Base-by-base conservation (phyloP, 1,140 invertebrate species). In the Microplitis mediator region DNA sequence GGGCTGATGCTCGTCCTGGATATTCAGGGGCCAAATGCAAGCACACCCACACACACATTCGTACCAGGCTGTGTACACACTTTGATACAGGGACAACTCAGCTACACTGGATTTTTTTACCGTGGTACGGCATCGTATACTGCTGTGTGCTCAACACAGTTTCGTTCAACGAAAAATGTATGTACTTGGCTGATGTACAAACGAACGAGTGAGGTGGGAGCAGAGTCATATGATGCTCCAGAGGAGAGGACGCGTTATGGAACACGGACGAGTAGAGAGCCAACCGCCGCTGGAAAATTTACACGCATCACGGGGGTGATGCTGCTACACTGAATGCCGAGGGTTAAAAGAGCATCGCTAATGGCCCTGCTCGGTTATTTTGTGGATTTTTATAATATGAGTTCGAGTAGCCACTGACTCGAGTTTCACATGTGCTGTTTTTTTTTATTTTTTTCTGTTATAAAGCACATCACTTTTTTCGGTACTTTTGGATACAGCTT, bases 261-360 rank as follows among this genome's bases (percentile, higher is more conserved):
- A 31, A 16, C 45, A 62, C 39, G 66, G 58, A 63, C 62, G 64
- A 61, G 71, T 51, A 81, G 81, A 84, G 77, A 35, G 32, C 34
- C 79, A 79, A 87, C 85, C 84, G 75, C 81, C 80, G 79, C 82
- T 87, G 84, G 80, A 86, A 87, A 87, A 87, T 87, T 87, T 86
- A 87, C 86, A 86, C 85, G 85, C 84, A 86, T 85, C 84, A 84
- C 83, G 81, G 82, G 83, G 79, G 80, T 80, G 79, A 64, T 62
- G 8, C 39, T 45, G 39, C 39, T 45, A 79, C 78, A 75, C 80
- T 85, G 82, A 86, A 86, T 86, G 78, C 52, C 80, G 79, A 81
- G 80, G 82, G 84, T 86, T 87, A 86, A 87, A 87, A 87, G 85
- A 86, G 86, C 85, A 87, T 87, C 79, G 83, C 85, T 87, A 87